Base-by-base conservation (phyloP, 2,113 vertebrate genomes). In the Trogon surrucura region DNA sequence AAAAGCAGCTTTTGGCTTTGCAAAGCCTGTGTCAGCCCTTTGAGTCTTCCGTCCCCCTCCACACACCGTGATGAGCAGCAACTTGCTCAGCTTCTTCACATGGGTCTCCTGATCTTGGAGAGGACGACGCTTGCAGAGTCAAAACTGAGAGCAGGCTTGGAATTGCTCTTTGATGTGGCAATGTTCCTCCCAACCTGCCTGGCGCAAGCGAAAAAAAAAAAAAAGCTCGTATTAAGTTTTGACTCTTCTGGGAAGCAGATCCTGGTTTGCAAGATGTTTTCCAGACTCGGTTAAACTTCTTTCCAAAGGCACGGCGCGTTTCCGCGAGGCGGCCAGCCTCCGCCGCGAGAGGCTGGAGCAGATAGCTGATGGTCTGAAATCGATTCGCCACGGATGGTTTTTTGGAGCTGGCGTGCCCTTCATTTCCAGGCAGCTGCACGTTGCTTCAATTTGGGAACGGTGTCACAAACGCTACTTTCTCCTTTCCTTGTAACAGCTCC, bases 261-360 rank as follows among this genome's bases (percentile, higher is more conserved):
- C 61, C 79, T 88, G 87, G 65, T 62, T 23, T 62, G 61, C 57
- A 77, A 93, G 97, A 97, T 56, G 32, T 88, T 93, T 80, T 89
- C 96, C 97, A 97, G 97, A 51, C 95, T 74, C 19, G 1, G 72
- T 48, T 83, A 54, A 91, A 87, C 80, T 60, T 36, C 58, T 75
- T 77, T 80, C 84, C 95, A 94, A 82, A 67, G 0, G 48, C 86
- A 36, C 83, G 22, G 54, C 5, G 53, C 11, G 56, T 84, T 96
- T 70, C 74, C n/a, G 36, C 64, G 50, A 51, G 41, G 9, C 61
- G 67, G 73, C 14, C 48, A 38, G 58, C 79, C 45, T 64, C 48
- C 2, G 5, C 70, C 38, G 57, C 13, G 34, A 66, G 8, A 19
- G 60, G 27, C 71, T 73, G 86, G 38, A 92, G 89, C 53, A 64